phyloP scores from a whole-genome alignment of 2,113 vertebrate genomes.

The Indri indri region DNA sequence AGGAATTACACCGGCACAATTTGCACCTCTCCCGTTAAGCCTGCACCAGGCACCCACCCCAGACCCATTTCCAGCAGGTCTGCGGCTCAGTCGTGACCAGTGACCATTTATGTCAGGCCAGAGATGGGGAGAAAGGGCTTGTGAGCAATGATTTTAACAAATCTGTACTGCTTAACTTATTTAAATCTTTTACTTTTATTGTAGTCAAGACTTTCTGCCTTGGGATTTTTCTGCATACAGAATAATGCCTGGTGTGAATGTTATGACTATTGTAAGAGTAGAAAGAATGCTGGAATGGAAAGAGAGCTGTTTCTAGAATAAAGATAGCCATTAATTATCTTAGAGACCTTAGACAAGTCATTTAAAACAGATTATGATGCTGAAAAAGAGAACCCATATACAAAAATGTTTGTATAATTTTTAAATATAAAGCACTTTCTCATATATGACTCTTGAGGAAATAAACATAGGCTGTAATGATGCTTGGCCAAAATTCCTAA shows the following conservation, averaged over 20 bases:
- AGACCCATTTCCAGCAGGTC: conserved; percentile 12
- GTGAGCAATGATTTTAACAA: conserved; percentile 56
- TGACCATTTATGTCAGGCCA: not conserved
- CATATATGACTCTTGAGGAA: not conserved
- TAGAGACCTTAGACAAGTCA: conserved; percentile 5
- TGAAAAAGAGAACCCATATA: not conserved
- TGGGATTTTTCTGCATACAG: not conserved
- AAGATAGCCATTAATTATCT: not conserved
- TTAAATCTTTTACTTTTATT: conserved; percentile 35
- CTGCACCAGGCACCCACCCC: not conserved
- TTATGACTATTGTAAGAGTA: not conserved
- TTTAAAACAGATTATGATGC: not conserved
- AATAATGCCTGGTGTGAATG: not conserved
- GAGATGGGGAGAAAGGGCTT: not conserved
- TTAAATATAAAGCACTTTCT: not conserved
- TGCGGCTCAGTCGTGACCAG: not conserved
- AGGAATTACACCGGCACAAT: conserved; percentile 70
- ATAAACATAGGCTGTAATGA: not conserved
- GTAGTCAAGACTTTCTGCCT: conserved; percentile 19
- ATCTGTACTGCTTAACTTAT: not conserved
- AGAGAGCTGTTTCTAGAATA: not conserved
- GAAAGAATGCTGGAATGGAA: not conserved
- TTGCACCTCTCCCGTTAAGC: conserved; percentile 60
- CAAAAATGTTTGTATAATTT: not conserved
- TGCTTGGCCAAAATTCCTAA: not conserved